A percentile compares a stretch with the other conserved stretches of the same genome.
Evolutionary conservation across 2,113 vertebrate genomes (phyloP).

Genomic region (Microtus montanus): DNA sequence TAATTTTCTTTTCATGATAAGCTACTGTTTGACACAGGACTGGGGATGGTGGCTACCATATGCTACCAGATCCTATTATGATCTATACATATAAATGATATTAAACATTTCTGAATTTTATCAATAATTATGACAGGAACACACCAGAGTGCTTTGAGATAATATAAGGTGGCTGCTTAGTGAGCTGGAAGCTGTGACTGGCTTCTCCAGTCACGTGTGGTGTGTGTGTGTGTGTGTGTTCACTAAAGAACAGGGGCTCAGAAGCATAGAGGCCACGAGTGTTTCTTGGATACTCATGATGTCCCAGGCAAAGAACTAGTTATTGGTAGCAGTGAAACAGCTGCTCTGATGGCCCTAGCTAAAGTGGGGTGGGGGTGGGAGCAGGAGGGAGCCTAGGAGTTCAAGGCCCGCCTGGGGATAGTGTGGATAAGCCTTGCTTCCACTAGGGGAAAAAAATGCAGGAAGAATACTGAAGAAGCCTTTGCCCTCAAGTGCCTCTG

Average conservation of each 20-base stretch:
- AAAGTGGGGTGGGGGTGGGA: too few species aligned
- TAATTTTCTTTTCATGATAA: conserved; percentile 7
- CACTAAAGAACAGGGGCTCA: not conserved
- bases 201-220: not conserved
- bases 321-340: not conserved
- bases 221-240: not conserved
- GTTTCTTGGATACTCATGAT: not conserved
- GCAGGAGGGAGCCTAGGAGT: not conserved
- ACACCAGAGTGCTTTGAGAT: not conserved
- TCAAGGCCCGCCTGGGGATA: not conserved
- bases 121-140: not conserved
- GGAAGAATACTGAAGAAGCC: not conserved
- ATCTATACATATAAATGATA: not conserved
- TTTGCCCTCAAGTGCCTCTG: not conserved
- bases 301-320: not conserved
- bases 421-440: not conserved
- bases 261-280: not conserved
- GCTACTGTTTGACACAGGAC: not conserved
- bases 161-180: too few species aligned
- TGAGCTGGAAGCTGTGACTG: not conserved
- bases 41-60: not conserved
- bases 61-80: not conserved
- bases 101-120: not conserved
- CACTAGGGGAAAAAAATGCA: not conserved
- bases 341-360: not conserved